Base-by-base conservation (phyloP, 2,888 invertebrate genomes). In the Trichopoda pennipes region DNA sequence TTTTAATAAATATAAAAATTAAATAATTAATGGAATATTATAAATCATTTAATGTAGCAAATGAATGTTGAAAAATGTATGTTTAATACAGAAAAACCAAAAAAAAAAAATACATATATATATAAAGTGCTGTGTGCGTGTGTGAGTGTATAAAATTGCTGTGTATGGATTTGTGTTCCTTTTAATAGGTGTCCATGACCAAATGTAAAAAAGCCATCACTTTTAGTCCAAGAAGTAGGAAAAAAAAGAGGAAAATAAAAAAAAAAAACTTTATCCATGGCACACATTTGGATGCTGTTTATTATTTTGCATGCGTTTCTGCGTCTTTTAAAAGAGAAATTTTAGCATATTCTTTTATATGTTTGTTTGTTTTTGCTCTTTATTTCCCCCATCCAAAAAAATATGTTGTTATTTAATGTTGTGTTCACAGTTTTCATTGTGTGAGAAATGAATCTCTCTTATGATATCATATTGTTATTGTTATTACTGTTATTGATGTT, bases 251-350 rank as follows among this genome's bases (percentile, higher is more conserved):
- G 21, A 70, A 76, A 72, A 47, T 81, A 72, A 49, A 32, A 75
- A 70, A 75, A 70, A 80, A 80, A 81, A 76, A 75, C 28, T 68
- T 64, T 69, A 78, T 78, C 72, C 79, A 75, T 82, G 82, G 79
- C 82, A 82, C 79, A 82, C 82, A 79, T 82, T 79, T 78, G 77
- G 81, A 77, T 81, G 81, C 69, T 74, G 78, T 81, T 81, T 81
- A 78, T 81, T 78, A 72, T 82, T 82, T 79, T 82, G 82, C 82
- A 82, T 82, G 78, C 78, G 82, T 79, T 77, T 79, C 55, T 77
- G 81, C 73, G 70, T 79, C 53, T 79, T 79, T 72, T 68, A 56
- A 73, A 78, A 78, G 77, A 81, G 78, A 81, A n/a, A 69, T 81
- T 75, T 66, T 17, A 72, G 60, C 72, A 58, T 58, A 51, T 51